Evolutionary conservation across 35 echinoderm and acorn worm species (phyloP).

Genomic region (Ptychodera flava): DNA sequence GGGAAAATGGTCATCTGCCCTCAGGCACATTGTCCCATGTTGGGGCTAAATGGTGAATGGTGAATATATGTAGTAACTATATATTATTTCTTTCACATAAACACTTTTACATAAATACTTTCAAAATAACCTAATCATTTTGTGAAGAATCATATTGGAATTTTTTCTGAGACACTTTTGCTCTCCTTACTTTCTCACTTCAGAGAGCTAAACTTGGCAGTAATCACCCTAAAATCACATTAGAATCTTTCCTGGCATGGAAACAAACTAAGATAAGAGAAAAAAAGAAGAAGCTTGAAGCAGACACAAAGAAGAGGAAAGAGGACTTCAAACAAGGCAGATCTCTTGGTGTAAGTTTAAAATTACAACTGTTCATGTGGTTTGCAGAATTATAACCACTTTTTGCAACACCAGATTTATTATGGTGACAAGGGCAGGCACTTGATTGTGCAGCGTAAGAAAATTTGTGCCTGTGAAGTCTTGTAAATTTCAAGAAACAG

Average conservation of each 20-base stretch:
- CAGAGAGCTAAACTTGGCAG: constrained; percentile 72
- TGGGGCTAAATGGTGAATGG: too few species aligned
- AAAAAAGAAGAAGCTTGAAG: constrained; percentile 61
- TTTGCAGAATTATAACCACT: neutral
- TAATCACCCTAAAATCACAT: constrained; percentile 71
- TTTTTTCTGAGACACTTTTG: too few species aligned
- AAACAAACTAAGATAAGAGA: constrained; percentile 70
- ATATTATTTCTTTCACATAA: too few species aligned
- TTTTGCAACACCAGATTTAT: neutral
- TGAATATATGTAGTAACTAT: too few species aligned
- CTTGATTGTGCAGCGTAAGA: neutral
- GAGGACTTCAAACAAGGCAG: constrained; percentile 87
- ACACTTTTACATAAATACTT: too few species aligned
- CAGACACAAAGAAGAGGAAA: constrained; percentile 70
- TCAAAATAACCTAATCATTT: too few species aligned
- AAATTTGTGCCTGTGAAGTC: neutral
- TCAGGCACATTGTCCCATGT: too few species aligned
- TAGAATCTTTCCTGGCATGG: constrained; percentile 76
- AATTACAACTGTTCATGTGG: neutral
- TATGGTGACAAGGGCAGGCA: neutral
- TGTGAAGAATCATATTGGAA: too few species aligned
- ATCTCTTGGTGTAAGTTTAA: constrained; percentile 71
- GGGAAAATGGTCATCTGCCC: too few species aligned
- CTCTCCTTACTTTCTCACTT: too few species aligned
- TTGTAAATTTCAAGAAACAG: neutral